Evolutionary conservation across 35 echinoderm and acorn worm genomes (phyloP), one percentile per base, ranked within the genome.

Genomic region (Heliocidaris tuberculata): DNA sequence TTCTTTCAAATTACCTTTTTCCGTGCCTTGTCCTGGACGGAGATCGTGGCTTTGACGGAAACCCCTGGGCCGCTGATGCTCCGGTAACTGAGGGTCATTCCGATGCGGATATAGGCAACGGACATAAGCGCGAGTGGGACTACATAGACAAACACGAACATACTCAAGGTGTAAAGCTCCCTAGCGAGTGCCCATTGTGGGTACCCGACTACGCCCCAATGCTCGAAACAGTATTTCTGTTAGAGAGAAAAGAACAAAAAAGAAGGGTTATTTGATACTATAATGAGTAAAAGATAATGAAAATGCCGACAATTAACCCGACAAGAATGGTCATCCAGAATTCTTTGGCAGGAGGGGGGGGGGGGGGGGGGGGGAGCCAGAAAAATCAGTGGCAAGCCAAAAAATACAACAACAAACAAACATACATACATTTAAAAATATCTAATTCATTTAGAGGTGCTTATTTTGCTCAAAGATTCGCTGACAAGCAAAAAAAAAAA

Each of bases 1-100:
- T 12, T 60, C 19, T 5, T 60, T 19, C 12, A 13, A 89, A 89
- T 85, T 94, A 99, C 98, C 97, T 99, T 99, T 89, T 97, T 48
- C 94, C 96, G 97, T 2, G 97, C 92, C 93, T 94, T 94, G 31
- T 99, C 98, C 93, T 99, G 98, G 0, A 96, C 96, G 27, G 96
- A 95, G 86, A 96, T 96, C 0, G 97, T 99, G 5, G 95, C 95
- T 50, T 97, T 96, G 24, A 99, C 88, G 30, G 85, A 59, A 13
- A 96, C 97, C 3, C 97, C 97, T 24, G 97, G 97, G 19, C 92
- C 94, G 13, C 93, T 91, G n/a, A 96, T 95, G 91, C 96, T 97
- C 30, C 98, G 93, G 9, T 96, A 94, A n/a, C 95, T 96, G 0
- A 97, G 95, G 11, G 97, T 96, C 47, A 90, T 94, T 2, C 94